Base-by-base conservation (phyloP, 2,797 vertebrate species). In the Microhierax caerulescens region DNA sequence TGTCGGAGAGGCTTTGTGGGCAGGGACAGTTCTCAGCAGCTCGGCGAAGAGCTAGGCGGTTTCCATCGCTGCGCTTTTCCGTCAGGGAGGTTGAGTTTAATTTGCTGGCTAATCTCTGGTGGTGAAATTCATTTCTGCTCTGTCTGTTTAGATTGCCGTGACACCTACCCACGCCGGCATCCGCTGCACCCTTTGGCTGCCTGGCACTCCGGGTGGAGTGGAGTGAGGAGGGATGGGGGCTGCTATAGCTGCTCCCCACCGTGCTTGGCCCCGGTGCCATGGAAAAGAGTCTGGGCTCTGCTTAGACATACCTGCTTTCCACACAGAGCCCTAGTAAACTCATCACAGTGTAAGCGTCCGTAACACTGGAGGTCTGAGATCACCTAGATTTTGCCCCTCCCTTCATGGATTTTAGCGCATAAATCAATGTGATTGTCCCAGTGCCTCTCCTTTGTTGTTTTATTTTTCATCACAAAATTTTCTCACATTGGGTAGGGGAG, bases 91-190 rank as follows among this genome's bases (percentile, higher is more conserved):
- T n/a, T 59, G 78, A 85, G 36, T 81, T 94, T 93, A 93, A 93
- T 97, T 95, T 94, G 80, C 85, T 95, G 80, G 73, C 54, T 95
- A n/a, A 79, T 96, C 77, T 94, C 90, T 56, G 85, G 70, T 63
- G 70, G 54, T 90, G 83, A 85, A 94, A 93, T 90, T 96, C 0
- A 50, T 92, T 95, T 96, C 95, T 96, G 83, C 73, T 93, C 85
- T 93, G 76, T 86, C 85, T 95, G 88, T 93, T 97, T 68, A 85
- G 74, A 91, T 90, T 63, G 85, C 56, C 1, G 21, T 94, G 91
- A 93, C 85, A 88, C 70, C 39, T 15, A 69, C 63, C 63, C 67
- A 1, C 73, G 85, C 76, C 11, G 2, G 50, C 2, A 0, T 87
- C 73, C 23, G 5, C 43, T 20, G 65, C 74, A 91, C 83, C 73